These are phyloP conservation scores for Hemaris fuciformis DNA, from an alignment of 2,888 invertebrate genomes.

Conservation along the genomic window DNA sequence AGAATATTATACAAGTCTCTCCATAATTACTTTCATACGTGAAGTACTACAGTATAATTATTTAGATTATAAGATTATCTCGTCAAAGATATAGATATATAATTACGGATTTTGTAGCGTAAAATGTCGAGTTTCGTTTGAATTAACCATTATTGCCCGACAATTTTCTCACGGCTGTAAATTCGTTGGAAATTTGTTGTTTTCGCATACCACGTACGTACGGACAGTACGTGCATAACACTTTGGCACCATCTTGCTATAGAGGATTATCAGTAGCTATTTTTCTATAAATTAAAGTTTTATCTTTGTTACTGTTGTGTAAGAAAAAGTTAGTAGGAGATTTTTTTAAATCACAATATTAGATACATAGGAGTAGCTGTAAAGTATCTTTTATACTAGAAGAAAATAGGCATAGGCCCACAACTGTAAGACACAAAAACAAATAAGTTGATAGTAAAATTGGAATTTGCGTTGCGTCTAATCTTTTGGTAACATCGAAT, in stretches of 20 bases:
- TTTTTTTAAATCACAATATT: too few species aligned
- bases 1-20: too few species aligned
- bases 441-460: too few species aligned
- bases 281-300: not conserved
- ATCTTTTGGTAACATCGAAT: too few species aligned
- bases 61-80: not conserved
- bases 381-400: too few species aligned
- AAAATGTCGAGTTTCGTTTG: not conserved
- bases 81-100: not conserved
- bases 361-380: too few species aligned
- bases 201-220: not conserved
- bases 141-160: not conserved
- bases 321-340: not conserved
- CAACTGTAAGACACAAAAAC: too few species aligned
- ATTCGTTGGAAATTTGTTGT: not conserved
- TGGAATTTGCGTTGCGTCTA: too few species aligned
- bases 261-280: not conserved
- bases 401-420: too few species aligned
- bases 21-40: too few species aligned
- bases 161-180: conserved; percentile 2
- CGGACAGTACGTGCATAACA: not conserved
- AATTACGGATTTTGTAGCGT: not conserved
- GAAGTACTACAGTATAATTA: too few species aligned
- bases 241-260: not conserved
- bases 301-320: not conserved